Evolutionary conservation across 64 coral and sea anemone genomes (phyloP).

Genomic region (Pachyseris speciosa): DNA sequence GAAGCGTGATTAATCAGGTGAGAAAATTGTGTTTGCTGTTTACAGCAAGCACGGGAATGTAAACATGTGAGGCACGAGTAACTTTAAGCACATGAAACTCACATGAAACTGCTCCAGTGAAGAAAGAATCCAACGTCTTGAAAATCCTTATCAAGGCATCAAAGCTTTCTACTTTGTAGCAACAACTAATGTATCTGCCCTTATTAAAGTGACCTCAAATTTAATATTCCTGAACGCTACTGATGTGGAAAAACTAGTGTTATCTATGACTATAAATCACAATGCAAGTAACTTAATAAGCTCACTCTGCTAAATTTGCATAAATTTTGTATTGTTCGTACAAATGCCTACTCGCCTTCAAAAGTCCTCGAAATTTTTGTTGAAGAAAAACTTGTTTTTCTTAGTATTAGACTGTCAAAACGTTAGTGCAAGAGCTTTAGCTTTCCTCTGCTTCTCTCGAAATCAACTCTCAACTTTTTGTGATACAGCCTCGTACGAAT

Average conservation of each 20-base stretch:
- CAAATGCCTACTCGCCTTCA: too few species aligned
- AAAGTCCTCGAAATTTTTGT: too few species aligned
- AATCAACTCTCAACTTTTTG: too few species aligned
- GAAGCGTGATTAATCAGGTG: neutral
- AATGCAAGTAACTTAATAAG: neutral
- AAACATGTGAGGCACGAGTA: neutral
- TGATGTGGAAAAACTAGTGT: constrained; percentile 8
- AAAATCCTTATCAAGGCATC: too few species aligned
- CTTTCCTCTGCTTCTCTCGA: too few species aligned
- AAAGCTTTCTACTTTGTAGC: too few species aligned
- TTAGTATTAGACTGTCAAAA: too few species aligned
- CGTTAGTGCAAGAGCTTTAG: too few species aligned
- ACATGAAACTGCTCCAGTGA: neutral
- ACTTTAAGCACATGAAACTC: neutral
- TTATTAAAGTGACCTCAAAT: neutral
- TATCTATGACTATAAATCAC: neutral
- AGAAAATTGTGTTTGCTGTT: neutral
- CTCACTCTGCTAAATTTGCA: neutral
- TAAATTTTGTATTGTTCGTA: neutral
- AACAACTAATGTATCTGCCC: neutral
- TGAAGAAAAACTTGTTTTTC: too few species aligned
- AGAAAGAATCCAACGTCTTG: too few species aligned
- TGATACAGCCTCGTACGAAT: too few species aligned
- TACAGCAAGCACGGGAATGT: neutral
- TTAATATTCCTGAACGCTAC: neutral